Evolutionary conservation across 2,888 invertebrate species (phyloP), one percentile per base, ranked within the genome.

Genomic region (Eupithecia exiguata): DNA sequence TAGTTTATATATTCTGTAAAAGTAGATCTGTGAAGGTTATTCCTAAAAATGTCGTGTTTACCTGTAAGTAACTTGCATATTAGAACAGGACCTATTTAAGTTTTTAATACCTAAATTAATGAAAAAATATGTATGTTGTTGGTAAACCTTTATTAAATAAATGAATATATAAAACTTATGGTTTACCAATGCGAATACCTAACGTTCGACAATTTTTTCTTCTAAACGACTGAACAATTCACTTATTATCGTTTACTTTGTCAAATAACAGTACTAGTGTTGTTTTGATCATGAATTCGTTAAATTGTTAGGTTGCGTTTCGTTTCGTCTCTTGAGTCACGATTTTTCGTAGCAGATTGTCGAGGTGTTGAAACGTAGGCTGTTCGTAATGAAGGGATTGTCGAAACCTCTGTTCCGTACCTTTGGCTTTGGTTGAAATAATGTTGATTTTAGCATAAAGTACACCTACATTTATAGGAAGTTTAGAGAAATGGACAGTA

Each of bases 321-420:
- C 84, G 79, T 80, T 82, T 81, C 86, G 85, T 87, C 85, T 83
- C 84, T 86, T 83, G 78, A 84, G 88, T 91, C 92, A 92, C 92
- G 91, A 91, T 84, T 87, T 87, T 87, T 84, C 78, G 82, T 79
- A 80, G 81, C 77, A 82, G 81, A 83, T 83, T 78, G 78, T 81
- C 78, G 79, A 80, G 77, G 72, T 89, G 84, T 83, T 84, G 90
- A 86, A 89, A 90, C 79, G 72, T 78, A 40, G 65, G 81, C 79
- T 82, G 81, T 80, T 84, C 77, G 76, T 79, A 77, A 77, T 78
- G 74, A 78, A 77, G 74, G 77, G 76, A 78, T 78, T 80, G 78
- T 78, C 76, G 68, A 79, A 78, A 79, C 79, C 76, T 75, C 63
- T 63, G 67, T 69, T 74, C 40, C 66, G 68, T 61, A 70, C 67